Evolutionary conservation across 2,888 invertebrate species (phyloP).

Genomic region (Tromatobia lineatoria): DNA sequence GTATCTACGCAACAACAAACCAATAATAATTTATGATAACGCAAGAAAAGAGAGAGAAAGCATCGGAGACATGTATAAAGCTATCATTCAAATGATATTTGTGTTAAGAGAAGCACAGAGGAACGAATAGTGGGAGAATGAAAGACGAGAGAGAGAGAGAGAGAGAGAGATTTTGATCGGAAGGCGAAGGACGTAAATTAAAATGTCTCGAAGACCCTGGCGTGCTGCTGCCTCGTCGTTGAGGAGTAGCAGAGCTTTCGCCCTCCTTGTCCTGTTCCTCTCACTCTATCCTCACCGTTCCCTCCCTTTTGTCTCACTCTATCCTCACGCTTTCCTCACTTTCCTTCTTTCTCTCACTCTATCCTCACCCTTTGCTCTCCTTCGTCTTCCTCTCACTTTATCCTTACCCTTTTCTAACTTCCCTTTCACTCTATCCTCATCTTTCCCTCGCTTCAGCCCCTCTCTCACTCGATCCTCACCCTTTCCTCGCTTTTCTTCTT

Average conservation of each 20-base stretch:
- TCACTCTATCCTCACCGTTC: conserved; percentile 22
- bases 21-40: conserved; percentile 18
- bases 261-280: conserved; percentile 55
- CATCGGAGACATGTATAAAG: conserved; percentile 41
- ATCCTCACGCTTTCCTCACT: not conserved
- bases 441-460: not conserved
- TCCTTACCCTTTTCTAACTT: not conserved
- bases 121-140: conserved; percentile 49
- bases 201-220: conserved; percentile 77
- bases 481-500: no score
- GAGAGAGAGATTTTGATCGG: conserved; percentile 76
- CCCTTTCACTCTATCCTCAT: conserved; percentile 2
- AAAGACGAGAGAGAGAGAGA: conserved; percentile 52
- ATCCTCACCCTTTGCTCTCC: conserved; percentile 31
- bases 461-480: conserved; percentile 45
- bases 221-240: conserved; percentile 61
- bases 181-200: conserved; percentile 79
- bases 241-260: conserved; percentile 59
- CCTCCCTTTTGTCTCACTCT: conserved; percentile 30
- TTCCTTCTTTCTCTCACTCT: conserved; percentile 22
- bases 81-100: conserved; percentile 64
- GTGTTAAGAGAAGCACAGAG: conserved; percentile 17
- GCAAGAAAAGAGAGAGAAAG: not conserved
- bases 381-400: conserved; percentile 51
- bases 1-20: not conserved